A percentile compares a stretch with the other conserved stretches of the same genome.
Conservation (phyloP, 2,888 invertebrate species). For the Lagria hirta region DNA sequence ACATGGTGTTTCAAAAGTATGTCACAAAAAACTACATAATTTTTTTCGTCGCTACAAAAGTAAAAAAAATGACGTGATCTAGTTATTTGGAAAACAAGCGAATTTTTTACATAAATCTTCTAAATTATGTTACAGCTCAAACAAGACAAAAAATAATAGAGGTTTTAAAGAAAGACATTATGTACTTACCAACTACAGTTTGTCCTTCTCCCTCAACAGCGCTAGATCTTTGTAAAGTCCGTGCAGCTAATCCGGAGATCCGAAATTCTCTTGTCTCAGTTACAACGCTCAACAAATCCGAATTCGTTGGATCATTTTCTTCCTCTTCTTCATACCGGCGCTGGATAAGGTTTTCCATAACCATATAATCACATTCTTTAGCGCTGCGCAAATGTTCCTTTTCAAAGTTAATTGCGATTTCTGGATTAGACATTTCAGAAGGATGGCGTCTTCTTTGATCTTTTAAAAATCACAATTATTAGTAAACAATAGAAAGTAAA, state of each 20-base stretch:
- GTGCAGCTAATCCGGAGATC: conserved; percentile 43
- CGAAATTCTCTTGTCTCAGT: conserved; percentile 49
- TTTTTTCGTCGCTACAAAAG: no score
- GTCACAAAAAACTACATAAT: no score
- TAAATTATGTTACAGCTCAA: no score
- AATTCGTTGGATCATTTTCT: conserved; percentile 38
- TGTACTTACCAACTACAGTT: conserved; percentile 24
- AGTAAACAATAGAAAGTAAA: no score
- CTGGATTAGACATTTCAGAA: conserved; percentile 81
- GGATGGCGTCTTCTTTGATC: conserved; percentile 61
- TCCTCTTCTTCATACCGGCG: conserved; percentile 53
- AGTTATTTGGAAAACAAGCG: no score
- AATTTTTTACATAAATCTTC: no score
- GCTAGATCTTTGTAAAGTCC: conserved; percentile 60
- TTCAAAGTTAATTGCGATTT: conserved; percentile 80
- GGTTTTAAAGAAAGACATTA: no score
- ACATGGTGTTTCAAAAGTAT: no score
- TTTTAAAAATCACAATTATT: conserved; percentile 23
- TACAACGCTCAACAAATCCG: conserved; percentile 47
- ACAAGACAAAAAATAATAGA: no score
- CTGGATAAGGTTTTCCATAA: conserved; percentile 88
- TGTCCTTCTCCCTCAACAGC: conserved; percentile 61
- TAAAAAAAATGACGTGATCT: no score
- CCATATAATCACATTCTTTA: conserved; percentile 87
- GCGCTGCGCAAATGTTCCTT: conserved; percentile 86